phyloP scores from a whole-genome alignment of 2,888 invertebrate genomes.

The Carterocephalus palaemon region DNA sequence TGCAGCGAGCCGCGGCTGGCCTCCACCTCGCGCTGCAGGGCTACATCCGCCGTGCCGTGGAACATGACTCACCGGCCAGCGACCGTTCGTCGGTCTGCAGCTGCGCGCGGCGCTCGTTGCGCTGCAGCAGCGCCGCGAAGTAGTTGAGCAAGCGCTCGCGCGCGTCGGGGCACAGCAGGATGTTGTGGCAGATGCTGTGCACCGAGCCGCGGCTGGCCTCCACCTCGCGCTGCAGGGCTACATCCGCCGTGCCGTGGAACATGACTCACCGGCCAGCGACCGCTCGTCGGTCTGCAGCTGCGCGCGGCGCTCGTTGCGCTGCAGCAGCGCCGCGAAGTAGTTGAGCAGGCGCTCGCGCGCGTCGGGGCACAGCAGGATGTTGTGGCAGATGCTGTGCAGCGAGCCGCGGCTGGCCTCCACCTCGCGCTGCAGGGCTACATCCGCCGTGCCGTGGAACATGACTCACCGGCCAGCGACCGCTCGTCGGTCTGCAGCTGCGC shows the following conservation, averaged over 20 bases:
- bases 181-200: constrained; percentile 87
- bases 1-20: too few relatives aligned
- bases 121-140: too few relatives aligned
- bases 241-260: too few relatives aligned
- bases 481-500: constrained; percentile 95
- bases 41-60: too few relatives aligned
- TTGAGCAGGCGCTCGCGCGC: constrained; percentile 88
- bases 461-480: constrained; percentile 83
- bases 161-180: constrained; percentile 89
- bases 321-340: constrained; percentile 88
- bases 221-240: too few relatives aligned
- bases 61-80: too few relatives aligned
- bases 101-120: too few relatives aligned
- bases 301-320: constrained; percentile 90
- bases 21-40: constrained; percentile 79
- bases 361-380: constrained; percentile 87
- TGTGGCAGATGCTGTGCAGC: constrained; percentile 90
- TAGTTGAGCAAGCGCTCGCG: too few relatives aligned
- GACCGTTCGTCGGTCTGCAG: too few relatives aligned
- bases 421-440: too few relatives aligned
- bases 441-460: too few relatives aligned
- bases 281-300: constrained; percentile 95
- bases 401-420: constrained; percentile 87
- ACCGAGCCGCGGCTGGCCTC: too few relatives aligned
- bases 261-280: constrained; percentile 83